Evolutionary conservation across 2,113 vertebrate species (phyloP).

Genomic region (Corydoras maculifer): DNA sequence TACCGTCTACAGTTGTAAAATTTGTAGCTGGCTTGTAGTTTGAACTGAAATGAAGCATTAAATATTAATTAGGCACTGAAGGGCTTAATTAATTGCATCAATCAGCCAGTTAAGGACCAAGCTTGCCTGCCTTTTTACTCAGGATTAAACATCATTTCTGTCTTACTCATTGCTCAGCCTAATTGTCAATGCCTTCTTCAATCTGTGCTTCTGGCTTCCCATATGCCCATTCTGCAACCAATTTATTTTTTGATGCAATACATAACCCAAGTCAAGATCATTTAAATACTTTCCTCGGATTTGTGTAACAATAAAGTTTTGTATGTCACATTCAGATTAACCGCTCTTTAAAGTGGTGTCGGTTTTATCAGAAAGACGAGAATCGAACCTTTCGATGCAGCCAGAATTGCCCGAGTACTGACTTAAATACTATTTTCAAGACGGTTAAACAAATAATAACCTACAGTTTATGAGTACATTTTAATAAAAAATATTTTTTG

Average conservation of each 20-base stretch:
- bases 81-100: conserved; percentile 23
- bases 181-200: conserved; percentile 10
- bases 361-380: no score
- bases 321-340: not conserved
- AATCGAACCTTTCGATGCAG: no score
- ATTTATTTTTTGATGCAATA: conserved; percentile 1
- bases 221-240: conserved; percentile 7
- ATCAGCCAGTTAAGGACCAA: conserved; percentile 19
- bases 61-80: conserved; percentile 20
- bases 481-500: no score
- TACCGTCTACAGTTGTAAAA: not conserved
- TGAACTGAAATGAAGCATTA: conserved; percentile 18
- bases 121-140: not conserved
- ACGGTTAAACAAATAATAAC: no score
- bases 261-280: not conserved
- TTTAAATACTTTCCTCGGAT: not conserved
- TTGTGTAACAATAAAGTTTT: not conserved
- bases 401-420: no score
- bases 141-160: conserved; percentile 3
- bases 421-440: no score
- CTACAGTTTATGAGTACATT: no score
- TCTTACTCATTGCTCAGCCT: not conserved
- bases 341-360: no score
- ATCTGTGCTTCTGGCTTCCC: conserved; percentile 13
- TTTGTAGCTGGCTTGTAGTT: conserved; percentile 6